phyloP scores from a whole-genome alignment of 2,797 vertebrate species.

The Uromys caudimaculatus region DNA sequence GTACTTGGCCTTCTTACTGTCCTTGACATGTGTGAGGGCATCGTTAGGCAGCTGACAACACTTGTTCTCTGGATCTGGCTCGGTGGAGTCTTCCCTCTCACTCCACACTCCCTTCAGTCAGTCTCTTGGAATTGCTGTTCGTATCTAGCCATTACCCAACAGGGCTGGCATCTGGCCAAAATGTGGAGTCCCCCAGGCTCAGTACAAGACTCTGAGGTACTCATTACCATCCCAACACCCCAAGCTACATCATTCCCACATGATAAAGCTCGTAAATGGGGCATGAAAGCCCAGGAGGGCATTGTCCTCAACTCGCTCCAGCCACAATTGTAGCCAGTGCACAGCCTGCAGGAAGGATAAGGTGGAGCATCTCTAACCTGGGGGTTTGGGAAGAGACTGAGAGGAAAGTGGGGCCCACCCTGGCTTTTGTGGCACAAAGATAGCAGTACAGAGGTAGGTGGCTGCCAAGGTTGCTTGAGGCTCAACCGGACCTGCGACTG shows the following conservation, averaged over 20 bases:
- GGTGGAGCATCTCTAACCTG: neutral
- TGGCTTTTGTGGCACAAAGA: neutral
- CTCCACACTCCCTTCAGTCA: neutral
- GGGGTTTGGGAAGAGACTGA: neutral
- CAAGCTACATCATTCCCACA: constrained; percentile 24
- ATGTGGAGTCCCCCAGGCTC: constrained; percentile 9
- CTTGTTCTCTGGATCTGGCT: neutral
- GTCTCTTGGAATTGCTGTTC: constrained; percentile 7
- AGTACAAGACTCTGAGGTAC: neutral
- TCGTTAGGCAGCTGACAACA: neutral
- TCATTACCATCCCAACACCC: neutral
- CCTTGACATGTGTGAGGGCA: neutral
- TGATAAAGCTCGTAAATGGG: constrained; percentile 56
- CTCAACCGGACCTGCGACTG: neutral
- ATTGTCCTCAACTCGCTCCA: neutral
- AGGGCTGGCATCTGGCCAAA: constrained; percentile 29
- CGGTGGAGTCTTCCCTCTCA: neutral
- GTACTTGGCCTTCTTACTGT: neutral
- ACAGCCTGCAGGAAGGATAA: neutral
- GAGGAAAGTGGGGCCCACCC: neutral
- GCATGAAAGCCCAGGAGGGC: neutral
- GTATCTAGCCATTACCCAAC: neutral
- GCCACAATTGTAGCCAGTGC: neutral
- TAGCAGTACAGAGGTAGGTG: constrained; percentile 47
- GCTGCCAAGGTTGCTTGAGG: constrained; percentile 35